Conservation (phyloP, 2,888 invertebrate species). For the Cataglyphis livida region DNA sequence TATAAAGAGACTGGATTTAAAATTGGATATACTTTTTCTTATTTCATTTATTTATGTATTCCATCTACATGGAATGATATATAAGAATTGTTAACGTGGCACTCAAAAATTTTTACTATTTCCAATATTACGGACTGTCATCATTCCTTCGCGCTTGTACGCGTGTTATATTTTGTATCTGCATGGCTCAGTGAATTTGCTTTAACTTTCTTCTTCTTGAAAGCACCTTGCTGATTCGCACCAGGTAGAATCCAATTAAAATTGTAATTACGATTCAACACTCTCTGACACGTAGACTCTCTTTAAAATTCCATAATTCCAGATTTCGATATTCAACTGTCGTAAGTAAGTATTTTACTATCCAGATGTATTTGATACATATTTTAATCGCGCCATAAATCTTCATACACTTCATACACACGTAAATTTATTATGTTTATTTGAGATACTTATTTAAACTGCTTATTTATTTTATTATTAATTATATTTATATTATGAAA, state of each 20-base stretch:
- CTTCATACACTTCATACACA: neutral
- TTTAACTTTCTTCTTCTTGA: conserved; percentile 19
- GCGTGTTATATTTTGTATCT: conserved; percentile 41
- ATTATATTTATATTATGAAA: neutral
- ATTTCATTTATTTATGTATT: neutral
- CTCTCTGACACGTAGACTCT: neutral
- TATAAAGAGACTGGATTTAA: conserved; percentile 7
- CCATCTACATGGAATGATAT: conserved; percentile 7
- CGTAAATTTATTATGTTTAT: neutral
- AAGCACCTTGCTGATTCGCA: neutral
- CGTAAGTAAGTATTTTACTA: neutral
- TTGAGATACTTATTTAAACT: neutral
- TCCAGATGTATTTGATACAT: neutral
- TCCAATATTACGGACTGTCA: conserved; percentile 25
- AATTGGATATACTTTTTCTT: conserved; percentile 3
- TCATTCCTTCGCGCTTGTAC: neutral
- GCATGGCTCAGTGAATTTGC: conserved; percentile 10
- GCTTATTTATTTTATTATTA: neutral
- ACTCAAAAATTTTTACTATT: conserved; percentile 19
- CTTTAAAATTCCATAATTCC: conserved; percentile 25
- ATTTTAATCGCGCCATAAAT: conserved; percentile 13
- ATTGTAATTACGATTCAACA: conserved; percentile 41
- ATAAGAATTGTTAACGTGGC: conserved; percentile 17
- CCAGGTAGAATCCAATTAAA: conserved; percentile 41
- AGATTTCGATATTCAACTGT: conserved; percentile 23